Evolutionary conservation across 2,888 invertebrate species (phyloP).

Genomic region (Syrphus vitripennis): DNA sequence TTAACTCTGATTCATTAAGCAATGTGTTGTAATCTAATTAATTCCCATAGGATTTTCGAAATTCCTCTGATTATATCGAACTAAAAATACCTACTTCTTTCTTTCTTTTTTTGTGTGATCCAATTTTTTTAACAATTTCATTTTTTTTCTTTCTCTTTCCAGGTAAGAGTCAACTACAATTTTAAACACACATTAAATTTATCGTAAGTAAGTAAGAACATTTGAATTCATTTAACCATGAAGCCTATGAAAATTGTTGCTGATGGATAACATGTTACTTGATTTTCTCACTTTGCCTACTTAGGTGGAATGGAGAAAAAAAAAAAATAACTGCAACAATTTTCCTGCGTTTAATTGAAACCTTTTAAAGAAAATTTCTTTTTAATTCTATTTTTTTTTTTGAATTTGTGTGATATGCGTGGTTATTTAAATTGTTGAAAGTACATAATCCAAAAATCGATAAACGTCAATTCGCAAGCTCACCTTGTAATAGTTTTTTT

Average conservation of each 20-base stretch:
- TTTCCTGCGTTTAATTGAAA: slow-evolving; percentile 58
- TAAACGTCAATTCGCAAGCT: slow-evolving; percentile 45
- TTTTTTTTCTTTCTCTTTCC: slow-evolving; percentile 29
- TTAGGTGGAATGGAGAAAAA: background rate
- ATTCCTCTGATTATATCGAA: background rate
- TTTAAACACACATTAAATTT: background rate
- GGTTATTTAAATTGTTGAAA: background rate
- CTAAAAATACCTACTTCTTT: background rate
- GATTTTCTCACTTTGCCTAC: background rate
- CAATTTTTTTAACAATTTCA: slow-evolving; percentile 9
- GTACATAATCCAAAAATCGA: slow-evolving; percentile 55
- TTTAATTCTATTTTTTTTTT: too few relatives aligned
- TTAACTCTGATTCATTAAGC: slow-evolving; percentile 34
- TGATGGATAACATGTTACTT: background rate
- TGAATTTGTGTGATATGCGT: background rate
- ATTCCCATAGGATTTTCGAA: slow-evolving; percentile 32
- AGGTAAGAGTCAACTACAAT: slow-evolving; percentile 51
- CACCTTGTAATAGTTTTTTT: slow-evolving; percentile 61
- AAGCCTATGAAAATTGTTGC: slow-evolving; percentile 6
- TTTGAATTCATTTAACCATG: slow-evolving; percentile 1
- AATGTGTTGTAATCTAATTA: background rate
- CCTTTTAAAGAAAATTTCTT: slow-evolving; percentile 54
- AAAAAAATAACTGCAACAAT: background rate
- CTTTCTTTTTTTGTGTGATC: background rate
- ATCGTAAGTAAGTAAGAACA: slow-evolving; percentile 42